Percentiles rank a stretch among this genome's conserved stretches.
These are phyloP conservation scores for Dorcus hopei DNA, from an alignment of 2,888 invertebrate genomes.

Conservation along the genomic window DNA sequence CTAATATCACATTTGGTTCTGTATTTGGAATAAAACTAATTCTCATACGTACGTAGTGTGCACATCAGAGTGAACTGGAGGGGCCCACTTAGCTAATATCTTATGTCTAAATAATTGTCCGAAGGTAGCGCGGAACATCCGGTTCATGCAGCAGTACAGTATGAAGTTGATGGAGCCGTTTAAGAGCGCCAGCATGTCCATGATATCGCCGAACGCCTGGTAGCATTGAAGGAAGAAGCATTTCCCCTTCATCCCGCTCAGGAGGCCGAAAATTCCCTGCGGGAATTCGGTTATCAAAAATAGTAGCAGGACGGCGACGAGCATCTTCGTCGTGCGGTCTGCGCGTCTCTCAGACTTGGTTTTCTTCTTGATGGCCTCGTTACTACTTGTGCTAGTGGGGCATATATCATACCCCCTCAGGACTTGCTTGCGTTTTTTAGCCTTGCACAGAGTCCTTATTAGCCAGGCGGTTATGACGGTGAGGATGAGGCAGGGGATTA, in stretches of 20 bases:
- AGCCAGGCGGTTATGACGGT: constrained; percentile 71
- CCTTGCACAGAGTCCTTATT: constrained; percentile 69
- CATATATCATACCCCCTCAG: constrained; percentile 63
- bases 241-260: constrained; percentile 62
- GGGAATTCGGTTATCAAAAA: constrained; percentile 90
- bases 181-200: constrained; percentile 85
- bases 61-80: constrained; percentile 59
- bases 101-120: constrained; percentile 64
- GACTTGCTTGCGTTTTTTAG: constrained; percentile 70
- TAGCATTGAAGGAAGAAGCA: constrained; percentile 80
- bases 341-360: constrained; percentile 69
- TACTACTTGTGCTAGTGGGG: constrained; percentile 39
- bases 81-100: constrained; percentile 59
- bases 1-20: background rate
- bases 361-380: constrained; percentile 43
- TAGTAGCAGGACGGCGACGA: constrained; percentile 79
- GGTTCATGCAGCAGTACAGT: constrained; percentile 90
- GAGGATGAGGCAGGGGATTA: constrained; percentile 74
- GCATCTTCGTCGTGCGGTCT: constrained; percentile 85
- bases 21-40: constrained; percentile 11
- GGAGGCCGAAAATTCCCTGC: constrained; percentile 57
- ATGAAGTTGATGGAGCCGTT: constrained; percentile 94
- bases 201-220: constrained; percentile 75
- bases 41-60: constrained; percentile 63
- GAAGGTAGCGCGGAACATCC: constrained; percentile 84